phyloP scores from a whole-genome alignment of 2,888 invertebrate genomes.

The Stenichneumon culpator region DNA sequence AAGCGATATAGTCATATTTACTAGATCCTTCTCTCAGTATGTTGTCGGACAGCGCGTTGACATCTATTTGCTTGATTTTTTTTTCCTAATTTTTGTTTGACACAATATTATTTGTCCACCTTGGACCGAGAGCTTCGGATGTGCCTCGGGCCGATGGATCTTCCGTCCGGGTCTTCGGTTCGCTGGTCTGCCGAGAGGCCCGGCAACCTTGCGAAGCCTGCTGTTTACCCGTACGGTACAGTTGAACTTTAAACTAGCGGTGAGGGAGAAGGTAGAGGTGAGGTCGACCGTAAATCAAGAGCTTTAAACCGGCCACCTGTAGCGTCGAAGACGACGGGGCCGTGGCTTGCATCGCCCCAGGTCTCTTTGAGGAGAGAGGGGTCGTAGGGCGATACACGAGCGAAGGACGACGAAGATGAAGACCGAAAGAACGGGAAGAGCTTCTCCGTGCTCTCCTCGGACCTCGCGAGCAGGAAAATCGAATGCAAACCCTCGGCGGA shows the following conservation, averaged over 20 bases:
- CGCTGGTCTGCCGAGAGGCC: slow-evolving; percentile 41
- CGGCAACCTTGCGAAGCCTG: slow-evolving; percentile 44
- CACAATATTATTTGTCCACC: not conserved
- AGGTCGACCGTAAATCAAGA: slow-evolving; percentile 80
- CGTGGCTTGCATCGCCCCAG: slow-evolving; percentile 52
- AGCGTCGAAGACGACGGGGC: slow-evolving; percentile 69
- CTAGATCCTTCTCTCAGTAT: not conserved
- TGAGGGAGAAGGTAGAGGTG: slow-evolving; percentile 73
- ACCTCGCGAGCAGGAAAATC: slow-evolving; percentile 63
- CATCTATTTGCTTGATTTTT: not conserved
- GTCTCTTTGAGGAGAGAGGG: slow-evolving; percentile 48
- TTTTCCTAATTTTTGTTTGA: not conserved
- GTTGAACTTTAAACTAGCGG: slow-evolving; percentile 59
- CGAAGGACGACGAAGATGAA: slow-evolving; percentile 47
- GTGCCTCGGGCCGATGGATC: not conserved
- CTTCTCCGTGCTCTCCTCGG: slow-evolving; percentile 30
- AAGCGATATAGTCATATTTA: not conserved
- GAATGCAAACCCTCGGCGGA: slow-evolving; percentile 56
- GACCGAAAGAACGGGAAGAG: slow-evolving; percentile 44
- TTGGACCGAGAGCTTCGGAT: not conserved
- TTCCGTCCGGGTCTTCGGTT: slow-evolving; percentile 42
- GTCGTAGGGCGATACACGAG: slow-evolving; percentile 42
- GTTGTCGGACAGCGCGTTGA: not conserved
- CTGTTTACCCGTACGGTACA: slow-evolving; percentile 65
- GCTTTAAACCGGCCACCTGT: slow-evolving; percentile 81